phyloP scores from a whole-genome alignment of 2,888 invertebrate species.

The Lasioglossum lativentre region DNA sequence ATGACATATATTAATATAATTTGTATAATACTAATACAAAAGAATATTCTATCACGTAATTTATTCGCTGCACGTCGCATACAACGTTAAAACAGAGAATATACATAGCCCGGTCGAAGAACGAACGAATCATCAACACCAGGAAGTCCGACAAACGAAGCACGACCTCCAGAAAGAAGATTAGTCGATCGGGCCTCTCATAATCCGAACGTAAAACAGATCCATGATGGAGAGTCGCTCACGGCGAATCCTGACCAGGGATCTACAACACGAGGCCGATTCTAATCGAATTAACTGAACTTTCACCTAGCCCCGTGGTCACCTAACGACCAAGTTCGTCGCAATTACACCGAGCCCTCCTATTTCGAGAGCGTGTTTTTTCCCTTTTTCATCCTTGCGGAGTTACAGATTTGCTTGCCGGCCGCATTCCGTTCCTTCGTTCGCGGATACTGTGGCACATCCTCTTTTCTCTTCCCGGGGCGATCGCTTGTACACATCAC shows the following conservation, averaged over 20 bases:
- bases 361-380: slow-evolving; percentile 52
- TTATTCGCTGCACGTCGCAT: no score
- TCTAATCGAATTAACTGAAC: slow-evolving; percentile 79
- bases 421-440: slow-evolving; percentile 1
- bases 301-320: slow-evolving; percentile 74
- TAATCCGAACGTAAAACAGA: slow-evolving; percentile 65
- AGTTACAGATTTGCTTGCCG: slow-evolving; percentile 22
- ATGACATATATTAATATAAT: no score
- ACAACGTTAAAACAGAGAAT: slow-evolving; percentile 8
- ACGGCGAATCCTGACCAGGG: slow-evolving; percentile 72
- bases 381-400: slow-evolving; percentile 23
- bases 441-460: not conserved
- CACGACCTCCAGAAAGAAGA: slow-evolving; percentile 50
- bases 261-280: slow-evolving; percentile 71
- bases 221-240: slow-evolving; percentile 65
- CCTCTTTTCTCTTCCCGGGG: not conserved
- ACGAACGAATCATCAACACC: slow-evolving; percentile 47
- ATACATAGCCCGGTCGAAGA: slow-evolving; percentile 39
- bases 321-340: slow-evolving; percentile 63
- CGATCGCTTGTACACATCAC: not conserved
- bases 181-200: slow-evolving; percentile 52
- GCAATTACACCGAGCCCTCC: slow-evolving; percentile 69
- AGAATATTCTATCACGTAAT: not conserved
- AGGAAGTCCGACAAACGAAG: slow-evolving; percentile 58
- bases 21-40: no score